Evolutionary conservation across 2,113 vertebrate genomes (phyloP), one percentile per base, ranked within the genome.

Genomic region (Mungos mungo): DNA sequence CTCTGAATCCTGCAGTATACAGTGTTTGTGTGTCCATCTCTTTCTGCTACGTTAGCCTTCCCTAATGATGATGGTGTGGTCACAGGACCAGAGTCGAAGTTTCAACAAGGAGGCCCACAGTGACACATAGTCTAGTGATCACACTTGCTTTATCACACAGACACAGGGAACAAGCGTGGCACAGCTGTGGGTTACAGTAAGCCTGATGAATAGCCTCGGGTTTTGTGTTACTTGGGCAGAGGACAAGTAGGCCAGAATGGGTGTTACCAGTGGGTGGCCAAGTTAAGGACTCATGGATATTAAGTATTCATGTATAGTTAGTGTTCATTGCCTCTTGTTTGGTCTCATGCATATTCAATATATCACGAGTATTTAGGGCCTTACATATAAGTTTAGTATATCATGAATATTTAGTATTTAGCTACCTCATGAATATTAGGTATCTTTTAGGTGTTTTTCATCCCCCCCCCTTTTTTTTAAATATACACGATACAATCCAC

Each of bases 151-250:
- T 79, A 1, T 80, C 65, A 69, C 71, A 93, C 38, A 83, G 1
- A 41, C 16, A 27, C 1, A 23, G 68, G 54, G 76, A 60, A 71
- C 19, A 85, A 35, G 47, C 29, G 14, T 23, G 60, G 45, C 74
- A 29, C n/a, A n/a, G 84, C 65, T 47, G 60, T 27, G 74, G 90
- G 72, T 45, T 72, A 47, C 52, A 35, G 1, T n/a, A 41, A 90
- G 31, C 71, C 69, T 90, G 50, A 50, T 66, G 68, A 74, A 19
- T 60, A 71, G 7, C 45, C 9, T 18, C n/a, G 47, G n/a, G 45
- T 29, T 93, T 92, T 87, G 47, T 95, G 13, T 82, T 86, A 19
- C 31, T 86, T 60, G 80, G 50, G n/a, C 83, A 91, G 82, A 79
- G 60, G 52, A n/a, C 35, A 25, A 3, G 4, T 19, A 60, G 50